Percentiles rank a stretch among this genome's conserved stretches.
Evolutionary conservation across 2,888 invertebrate genomes (phyloP).

Genomic region (Exocentrus adspersus): DNA sequence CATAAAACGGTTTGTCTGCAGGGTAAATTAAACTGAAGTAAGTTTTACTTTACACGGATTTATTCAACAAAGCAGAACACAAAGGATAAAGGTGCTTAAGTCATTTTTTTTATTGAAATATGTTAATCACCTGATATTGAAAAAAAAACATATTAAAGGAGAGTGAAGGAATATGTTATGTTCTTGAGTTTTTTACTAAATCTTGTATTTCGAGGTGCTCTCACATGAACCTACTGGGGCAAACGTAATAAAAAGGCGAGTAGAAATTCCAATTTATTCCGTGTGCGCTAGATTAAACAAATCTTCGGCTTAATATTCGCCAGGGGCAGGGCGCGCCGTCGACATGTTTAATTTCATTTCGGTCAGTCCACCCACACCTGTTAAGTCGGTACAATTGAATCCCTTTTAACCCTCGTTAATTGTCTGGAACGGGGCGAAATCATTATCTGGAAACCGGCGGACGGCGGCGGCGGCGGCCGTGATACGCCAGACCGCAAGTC

Average conservation of each 20-base stretch:
- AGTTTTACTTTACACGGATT: neutral
- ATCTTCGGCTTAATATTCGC: constrained; percentile 37
- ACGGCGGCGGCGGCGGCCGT: constrained; percentile 51
- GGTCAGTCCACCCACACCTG: constrained; percentile 62
- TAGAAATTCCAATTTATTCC: neutral
- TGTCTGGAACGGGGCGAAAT: constrained; percentile 63
- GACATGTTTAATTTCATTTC: constrained; percentile 61
- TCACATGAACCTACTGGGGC: too few species aligned
- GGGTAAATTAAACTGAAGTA: constrained; percentile 3
- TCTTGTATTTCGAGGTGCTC: too few species aligned
- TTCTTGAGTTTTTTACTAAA: too few species aligned
- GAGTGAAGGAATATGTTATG: too few species aligned
- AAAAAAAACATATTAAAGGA: too few species aligned
- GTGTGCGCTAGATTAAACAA: constrained; percentile 29
- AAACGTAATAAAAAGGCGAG: too few species aligned
- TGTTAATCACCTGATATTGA: too few species aligned
- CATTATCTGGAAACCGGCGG: constrained; percentile 59
- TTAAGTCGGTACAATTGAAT: constrained; percentile 64
- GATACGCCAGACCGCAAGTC: constrained; percentile 61
- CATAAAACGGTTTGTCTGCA: constrained; percentile 35
- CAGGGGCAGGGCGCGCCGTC: constrained; percentile 34
- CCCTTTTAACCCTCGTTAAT: constrained; percentile 64
- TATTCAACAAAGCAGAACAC: too few species aligned
- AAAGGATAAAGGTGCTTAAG: too few species aligned
- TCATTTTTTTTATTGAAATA: too few species aligned